Evolutionary conservation across 2,113 vertebrate genomes (phyloP), one percentile per base, ranked within the genome.

Genomic region (Platichthys stellatus): DNA sequence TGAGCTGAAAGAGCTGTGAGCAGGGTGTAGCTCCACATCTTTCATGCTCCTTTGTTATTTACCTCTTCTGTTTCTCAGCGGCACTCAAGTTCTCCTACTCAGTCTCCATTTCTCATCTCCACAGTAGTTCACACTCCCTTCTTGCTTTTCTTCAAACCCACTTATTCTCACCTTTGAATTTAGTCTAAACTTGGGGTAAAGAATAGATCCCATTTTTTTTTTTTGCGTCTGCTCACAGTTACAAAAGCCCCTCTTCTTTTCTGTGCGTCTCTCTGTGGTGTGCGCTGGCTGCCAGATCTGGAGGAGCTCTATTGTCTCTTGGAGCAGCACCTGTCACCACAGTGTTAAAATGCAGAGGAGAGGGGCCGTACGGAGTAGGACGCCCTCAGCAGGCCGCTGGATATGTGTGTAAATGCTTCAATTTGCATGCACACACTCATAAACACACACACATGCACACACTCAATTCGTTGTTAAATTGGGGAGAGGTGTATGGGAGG

Each of bases 281-380:
- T 63, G 79, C 12, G 65, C 75, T 81, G 73, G 35, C 73, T 90
- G 87, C 85, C 88, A 88, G 88, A 78, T 80, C 71, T 86, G 88
- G 85, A 85, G 86, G 76, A 76, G 84, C 82, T 84, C 78, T 69
- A 86, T 93, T 92, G 90, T 92, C 79, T 87, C 76, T 43, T 64
- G 80, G 85, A 78, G 20, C 84, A 89, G 78, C 90, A 92, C 91
- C 92, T 93, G 91, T 92, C 92, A 88, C 82, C 72, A 72, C 87
- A 78, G 88, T 76, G 88, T 86, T 89, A 86, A 88, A 88, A 86
- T 76, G 73, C 74, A 76, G 82, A 89, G 78, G 69, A 80, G 72
- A 69, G 49, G 70, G 74, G 66, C 82, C 5, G 73, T 53, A 76
- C 40, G 89, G 87, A 86, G 85, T 74, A 89, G 81, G 78, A 87